Conservation (phyloP, 1,140 invertebrate species). For the Caerostris darwini region DNA sequence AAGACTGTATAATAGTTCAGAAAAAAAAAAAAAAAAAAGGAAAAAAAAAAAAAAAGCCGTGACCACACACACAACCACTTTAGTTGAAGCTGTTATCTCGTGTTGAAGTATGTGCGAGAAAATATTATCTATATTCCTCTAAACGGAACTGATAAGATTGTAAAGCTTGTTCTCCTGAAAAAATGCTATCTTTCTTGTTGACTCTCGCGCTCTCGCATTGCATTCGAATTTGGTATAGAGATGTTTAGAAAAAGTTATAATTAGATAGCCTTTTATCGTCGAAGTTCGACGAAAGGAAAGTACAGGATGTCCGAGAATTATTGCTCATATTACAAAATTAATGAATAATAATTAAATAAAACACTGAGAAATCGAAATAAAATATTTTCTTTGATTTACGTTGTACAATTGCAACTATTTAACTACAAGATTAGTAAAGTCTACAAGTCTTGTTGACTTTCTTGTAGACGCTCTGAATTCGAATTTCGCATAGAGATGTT, state of each 20-base stretch:
- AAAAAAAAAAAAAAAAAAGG: not conserved
- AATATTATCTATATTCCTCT: constrained; percentile 74
- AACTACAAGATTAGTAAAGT: too few species aligned
- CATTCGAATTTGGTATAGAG: not conserved
- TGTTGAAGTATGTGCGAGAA: constrained; percentile 76
- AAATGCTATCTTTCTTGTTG: constrained; percentile 58
- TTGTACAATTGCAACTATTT: too few species aligned
- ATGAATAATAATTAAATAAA: too few species aligned
- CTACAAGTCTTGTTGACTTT: constrained; percentile 54
- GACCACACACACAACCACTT: constrained; percentile 38
- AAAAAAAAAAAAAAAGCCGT: not conserved
- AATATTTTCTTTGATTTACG: too few species aligned
- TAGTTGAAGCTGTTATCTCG: constrained; percentile 53
- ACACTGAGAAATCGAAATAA: too few species aligned
- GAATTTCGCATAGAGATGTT: not conserved
- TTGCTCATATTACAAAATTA: too few species aligned
- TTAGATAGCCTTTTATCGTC: too few species aligned
- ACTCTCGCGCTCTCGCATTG: constrained; percentile 45
- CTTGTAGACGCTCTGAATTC: not conserved
- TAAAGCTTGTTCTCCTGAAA: constrained; percentile 50
- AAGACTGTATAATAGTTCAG: not conserved
- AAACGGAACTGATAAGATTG: constrained; percentile 63
- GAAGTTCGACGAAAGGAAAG: too few species aligned
- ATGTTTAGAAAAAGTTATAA: not conserved
- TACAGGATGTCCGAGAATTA: too few species aligned